Base-by-base conservation (phyloP, 2,797 vertebrate genomes). In the Cetoscarus ocellatus region DNA sequence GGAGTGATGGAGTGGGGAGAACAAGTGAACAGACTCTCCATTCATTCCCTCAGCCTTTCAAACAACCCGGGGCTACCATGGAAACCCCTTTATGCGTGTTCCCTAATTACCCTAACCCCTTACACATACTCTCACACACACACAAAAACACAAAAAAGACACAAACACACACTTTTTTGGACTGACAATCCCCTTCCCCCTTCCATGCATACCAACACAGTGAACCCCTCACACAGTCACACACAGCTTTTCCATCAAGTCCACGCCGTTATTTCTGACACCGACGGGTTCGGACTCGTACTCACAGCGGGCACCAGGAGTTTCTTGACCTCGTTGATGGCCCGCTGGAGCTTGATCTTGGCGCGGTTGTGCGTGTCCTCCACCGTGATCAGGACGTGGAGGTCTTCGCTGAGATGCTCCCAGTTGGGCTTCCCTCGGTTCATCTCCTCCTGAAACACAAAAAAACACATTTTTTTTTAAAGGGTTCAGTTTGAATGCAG, bases 351-450 rank as follows among this genome's bases (percentile, higher is more conserved):
- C 71, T 99, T 99, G 92, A 99, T 97, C 94, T 99, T 98, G 82
- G 98, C 98, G 77, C 98, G 95, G 93, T 99, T 99, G 84, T 99
- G 97, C 68, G 98, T 96, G 92, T 99, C 98, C 92, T 99, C 98
- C 95, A 99, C 98, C 57, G 98, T 99, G 94, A 99, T 99, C 73
- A 99, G 93, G 79, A 99, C 98, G 40, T 99, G 98, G 75, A 99
- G 95, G 86, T 99, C 98, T 94, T 99, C 98, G 76, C 98, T 99
- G 85, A 99, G 97, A 80, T 99, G 98, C 82, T 99, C 98, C 98
- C 98, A 99, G 89, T 99, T 99, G 78, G 98, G 98, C 80, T 99
- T 99, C 82, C 98, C 98, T 94, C 98, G 91, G 90, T 99, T 99
- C 94, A 99, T 97, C 84, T 99, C 98, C 92, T 99, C 98, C 98